Base-by-base conservation (phyloP, 2,888 invertebrate species). In the Mythimna lalbum region DNA sequence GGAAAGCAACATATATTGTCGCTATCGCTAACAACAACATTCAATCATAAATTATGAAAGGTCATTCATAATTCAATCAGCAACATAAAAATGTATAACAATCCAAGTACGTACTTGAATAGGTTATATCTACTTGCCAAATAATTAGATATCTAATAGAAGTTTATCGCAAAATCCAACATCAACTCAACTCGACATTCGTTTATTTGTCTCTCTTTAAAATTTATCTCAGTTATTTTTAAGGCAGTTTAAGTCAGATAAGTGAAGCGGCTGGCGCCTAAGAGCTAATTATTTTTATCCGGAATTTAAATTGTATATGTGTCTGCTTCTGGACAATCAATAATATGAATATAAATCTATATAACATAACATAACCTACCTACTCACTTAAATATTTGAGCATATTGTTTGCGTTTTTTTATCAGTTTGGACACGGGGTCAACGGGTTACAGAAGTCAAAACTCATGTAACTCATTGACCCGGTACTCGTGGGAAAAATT, bases 1-100 rank as follows among this genome's bases (percentile, higher is more conserved):
- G 93, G 91, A 85, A 93, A 84, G 91, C 86, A 90, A 94, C 93
- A 83, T 81, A 73, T 76, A 78, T 90, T 91, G 91, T 90, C 89
- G 72, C 67, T 81, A 80, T 85, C 75, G 67, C 63, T 74, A 36
- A 71, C 59, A 61, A 72, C 60, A 62, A 76, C 74, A 85, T 76
- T 83, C 70, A 82, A 81, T 81, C 84, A 82, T 81, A 82, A 85
- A 70, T 66, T 83, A 78, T 71, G 39, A 83, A 82, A 88, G 86
- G 85, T 84, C 86, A 85, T 63, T 27, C 63, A 71, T 31, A 69
- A 75, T 67, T 81, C 57, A 70, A 80, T 72, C 63, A 63, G 36
- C 59, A 76, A 69, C 36, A 76, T 67, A 80, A 62, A 67, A 67
- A 73, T 64, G 65, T 19, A 70, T 47, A 69, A 77, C 69, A 53